Percentiles rank a stretch among this genome's conserved stretches.
Evolutionary conservation across 2,888 invertebrate genomes (phyloP).

Genomic region (Pachycephus smyrnensis): DNA sequence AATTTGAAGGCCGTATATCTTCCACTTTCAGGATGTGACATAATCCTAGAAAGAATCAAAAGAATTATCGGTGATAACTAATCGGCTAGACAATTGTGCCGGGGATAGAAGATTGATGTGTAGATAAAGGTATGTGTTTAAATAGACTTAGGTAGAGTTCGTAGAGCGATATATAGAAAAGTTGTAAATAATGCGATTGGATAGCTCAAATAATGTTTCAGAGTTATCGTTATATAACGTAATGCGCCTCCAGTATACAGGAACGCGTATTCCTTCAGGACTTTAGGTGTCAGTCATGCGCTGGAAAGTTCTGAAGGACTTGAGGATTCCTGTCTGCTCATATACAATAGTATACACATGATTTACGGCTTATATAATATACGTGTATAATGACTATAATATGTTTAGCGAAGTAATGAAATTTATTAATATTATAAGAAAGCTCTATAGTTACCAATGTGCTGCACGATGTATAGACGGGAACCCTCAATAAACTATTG

Average conservation of each 20-base stretch:
- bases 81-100: not conserved
- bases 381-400: constrained; percentile 34
- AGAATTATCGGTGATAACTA: not conserved
- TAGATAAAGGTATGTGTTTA: constrained; percentile 20
- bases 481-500: constrained; percentile 46
- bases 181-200: not conserved
- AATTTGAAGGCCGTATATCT: not conserved
- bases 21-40: not conserved
- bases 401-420: constrained; percentile 29
- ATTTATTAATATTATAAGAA: constrained; percentile 5
- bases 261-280: not conserved
- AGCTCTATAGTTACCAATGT: constrained; percentile 43
- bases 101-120: constrained; percentile 19
- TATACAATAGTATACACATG: constrained; percentile 25
- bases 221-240: not conserved
- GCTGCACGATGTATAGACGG: constrained; percentile 48
- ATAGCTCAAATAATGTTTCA: not conserved
- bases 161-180: not conserved
- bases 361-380: not conserved
- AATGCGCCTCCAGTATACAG: not conserved
- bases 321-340: constrained; percentile 31
- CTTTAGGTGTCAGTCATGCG: not conserved
- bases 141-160: not conserved
- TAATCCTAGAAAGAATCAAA: not conserved
- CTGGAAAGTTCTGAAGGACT: not conserved